Conservation (phyloP, 2,113 vertebrate genomes). For the Climacteris rufus region DNA sequence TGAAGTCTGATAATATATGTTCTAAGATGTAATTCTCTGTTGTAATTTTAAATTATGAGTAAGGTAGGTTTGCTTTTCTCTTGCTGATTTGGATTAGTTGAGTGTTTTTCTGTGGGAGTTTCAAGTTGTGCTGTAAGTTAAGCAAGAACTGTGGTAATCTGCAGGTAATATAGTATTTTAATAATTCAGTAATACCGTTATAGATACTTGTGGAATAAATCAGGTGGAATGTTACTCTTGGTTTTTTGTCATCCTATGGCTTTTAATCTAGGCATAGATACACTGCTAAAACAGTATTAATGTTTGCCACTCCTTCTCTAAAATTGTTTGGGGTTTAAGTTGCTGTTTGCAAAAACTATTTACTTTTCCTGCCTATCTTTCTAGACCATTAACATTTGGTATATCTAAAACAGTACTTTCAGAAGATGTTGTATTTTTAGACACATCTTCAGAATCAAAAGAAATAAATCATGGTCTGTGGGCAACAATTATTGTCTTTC, state of each 20-base stretch:
- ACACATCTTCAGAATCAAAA: neutral
- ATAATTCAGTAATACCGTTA: neutral
- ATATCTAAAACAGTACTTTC: neutral
- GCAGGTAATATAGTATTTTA: neutral
- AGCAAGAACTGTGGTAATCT: neutral
- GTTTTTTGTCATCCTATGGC: neutral
- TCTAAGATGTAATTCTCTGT: neutral
- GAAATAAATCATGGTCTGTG: neutral
- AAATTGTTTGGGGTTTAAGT: neutral
- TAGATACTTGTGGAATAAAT: neutral
- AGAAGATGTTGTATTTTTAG: neutral
- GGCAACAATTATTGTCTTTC: neutral
- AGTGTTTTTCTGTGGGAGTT: neutral
- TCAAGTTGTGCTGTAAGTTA: neutral
- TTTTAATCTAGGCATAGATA: neutral
- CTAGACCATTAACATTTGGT: neutral
- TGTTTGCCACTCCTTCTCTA: neutral
- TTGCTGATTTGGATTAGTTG: neutral
- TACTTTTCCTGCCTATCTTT: neutral
- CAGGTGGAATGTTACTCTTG: neutral
- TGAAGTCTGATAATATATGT: neutral
- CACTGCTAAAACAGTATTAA: neutral
- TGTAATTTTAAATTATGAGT: neutral
- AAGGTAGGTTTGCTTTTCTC: neutral
- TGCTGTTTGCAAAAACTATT: neutral